Evolutionary conservation across 2,113 vertebrate species (phyloP), one percentile per base, ranked within the genome.

Genomic region (Nycticryphes semicollaris): DNA sequence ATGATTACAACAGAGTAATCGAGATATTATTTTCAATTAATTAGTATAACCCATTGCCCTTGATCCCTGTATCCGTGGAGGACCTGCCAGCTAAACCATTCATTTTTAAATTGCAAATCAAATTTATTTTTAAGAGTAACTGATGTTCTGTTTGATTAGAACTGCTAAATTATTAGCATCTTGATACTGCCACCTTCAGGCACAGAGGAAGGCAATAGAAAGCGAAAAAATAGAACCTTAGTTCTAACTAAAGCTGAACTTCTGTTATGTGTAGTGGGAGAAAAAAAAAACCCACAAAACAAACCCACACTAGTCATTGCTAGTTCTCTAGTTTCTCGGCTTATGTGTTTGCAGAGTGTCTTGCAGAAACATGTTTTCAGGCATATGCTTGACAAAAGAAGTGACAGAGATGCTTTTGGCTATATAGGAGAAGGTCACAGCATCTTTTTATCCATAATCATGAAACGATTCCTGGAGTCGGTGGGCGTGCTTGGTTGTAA

Each of bases 121-220:
- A 53, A 69, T 88, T 88, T 90, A 56, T 85, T 94, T 88, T 94
- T 81, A 82, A 76, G 28, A 60, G 10, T 78, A 87, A 54, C 6
- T 69, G 28, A 68, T 70, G 9, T 76, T 96, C 72, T 63, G 37
- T 85, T 89, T 93, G n/a, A 81, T 90, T 89, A 48, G 47, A 66
- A 45, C 22, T 66, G 41, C 24, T 59, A 50, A 84, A 83, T 88
- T 92, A 62, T 56, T 86, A 82, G 14, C 62, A 95, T 94, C 41
- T 94, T 91, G 81, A 78, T 93, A 51, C 91, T 95, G 84, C 89
- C 91, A 90, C 72, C 90, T 91, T 95, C 74, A 96, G 93, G 77
- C 41, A 22, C 31, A 67, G 51, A 83, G 4, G 22, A 82, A 8
- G 41, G 57, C 21, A 48, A 56, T 50, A 35, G 28, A 33, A 68